A percentile compares a stretch with the other conserved stretches of the same genome.
These are phyloP conservation scores for Babyrousa celebensis DNA, from an alignment of 2,797 vertebrate genomes.

Conservation along the genomic window DNA sequence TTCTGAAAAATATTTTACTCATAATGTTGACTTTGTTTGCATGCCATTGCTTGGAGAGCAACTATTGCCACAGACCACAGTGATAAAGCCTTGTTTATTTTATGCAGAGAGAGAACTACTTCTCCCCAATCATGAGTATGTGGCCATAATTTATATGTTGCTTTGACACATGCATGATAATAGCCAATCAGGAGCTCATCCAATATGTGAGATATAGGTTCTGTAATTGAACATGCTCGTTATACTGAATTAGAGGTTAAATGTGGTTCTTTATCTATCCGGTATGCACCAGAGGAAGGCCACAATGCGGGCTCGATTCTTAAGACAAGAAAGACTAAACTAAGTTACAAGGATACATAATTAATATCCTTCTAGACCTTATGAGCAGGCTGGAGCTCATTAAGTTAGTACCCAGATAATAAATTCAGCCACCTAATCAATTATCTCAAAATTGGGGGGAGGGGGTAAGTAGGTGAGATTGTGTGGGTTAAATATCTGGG, in stretches of 20 bases:
- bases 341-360: background rate
- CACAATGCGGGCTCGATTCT: background rate
- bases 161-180: background rate
- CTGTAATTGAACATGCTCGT: background rate
- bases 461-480: background rate
- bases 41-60: background rate
- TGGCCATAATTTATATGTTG: background rate
- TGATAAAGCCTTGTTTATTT: background rate
- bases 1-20: slow-evolving; percentile 14
- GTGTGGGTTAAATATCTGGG: background rate
- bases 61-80: background rate
- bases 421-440: background rate
- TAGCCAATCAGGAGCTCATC: background rate
- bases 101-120: background rate
- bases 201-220: background rate
- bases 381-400: background rate
- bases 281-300: background rate
- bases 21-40: background rate
- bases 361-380: background rate
- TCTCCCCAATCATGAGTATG: background rate
- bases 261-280: background rate
- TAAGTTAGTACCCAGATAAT: background rate
- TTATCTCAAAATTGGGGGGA: background rate
- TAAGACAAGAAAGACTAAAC: background rate
- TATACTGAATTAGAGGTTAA: background rate